Percentiles rank a stretch among this genome's conserved stretches.
These are phyloP conservation scores for Scarus forsteni DNA, from an alignment of 2,797 vertebrate species.

Conservation along the genomic window DNA sequence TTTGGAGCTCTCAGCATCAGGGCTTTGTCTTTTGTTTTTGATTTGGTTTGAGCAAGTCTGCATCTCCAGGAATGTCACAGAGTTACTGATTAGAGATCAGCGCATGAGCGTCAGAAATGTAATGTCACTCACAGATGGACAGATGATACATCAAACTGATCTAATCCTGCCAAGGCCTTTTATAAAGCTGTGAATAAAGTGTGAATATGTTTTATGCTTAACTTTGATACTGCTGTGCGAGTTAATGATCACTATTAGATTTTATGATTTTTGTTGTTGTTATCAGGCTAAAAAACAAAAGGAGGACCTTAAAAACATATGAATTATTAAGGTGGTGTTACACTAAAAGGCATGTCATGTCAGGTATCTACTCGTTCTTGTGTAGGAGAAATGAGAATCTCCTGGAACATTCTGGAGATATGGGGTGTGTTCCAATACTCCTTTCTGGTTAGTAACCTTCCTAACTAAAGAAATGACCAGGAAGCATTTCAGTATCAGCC, in stretches of 20 bases:
- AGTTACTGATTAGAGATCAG: conserved; percentile 25
- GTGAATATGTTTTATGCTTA: background rate
- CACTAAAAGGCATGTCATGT: too few relatives aligned
- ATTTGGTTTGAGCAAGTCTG: conserved; percentile 8
- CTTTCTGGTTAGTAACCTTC: too few relatives aligned
- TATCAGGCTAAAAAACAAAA: too few relatives aligned
- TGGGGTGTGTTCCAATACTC: too few relatives aligned
- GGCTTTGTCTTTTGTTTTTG: background rate
- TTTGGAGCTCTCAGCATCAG: background rate
- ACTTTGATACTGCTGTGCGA: background rate
- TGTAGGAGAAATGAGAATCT: too few relatives aligned
- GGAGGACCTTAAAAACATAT: too few relatives aligned
- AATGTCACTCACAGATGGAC: background rate
- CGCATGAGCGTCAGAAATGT: background rate
- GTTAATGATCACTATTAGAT: background rate
- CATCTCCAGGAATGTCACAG: conserved; percentile 5
- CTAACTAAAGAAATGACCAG: too few relatives aligned
- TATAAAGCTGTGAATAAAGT: background rate
- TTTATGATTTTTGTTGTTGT: background rate
- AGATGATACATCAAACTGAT: background rate
- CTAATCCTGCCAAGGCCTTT: background rate
- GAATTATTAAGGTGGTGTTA: too few relatives aligned
- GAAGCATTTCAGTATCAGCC: too few relatives aligned
- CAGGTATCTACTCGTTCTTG: too few relatives aligned
- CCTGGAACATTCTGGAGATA: too few relatives aligned